phyloP scores from a whole-genome alignment of 1,140 invertebrate species.

The Batillaria attramentaria region DNA sequence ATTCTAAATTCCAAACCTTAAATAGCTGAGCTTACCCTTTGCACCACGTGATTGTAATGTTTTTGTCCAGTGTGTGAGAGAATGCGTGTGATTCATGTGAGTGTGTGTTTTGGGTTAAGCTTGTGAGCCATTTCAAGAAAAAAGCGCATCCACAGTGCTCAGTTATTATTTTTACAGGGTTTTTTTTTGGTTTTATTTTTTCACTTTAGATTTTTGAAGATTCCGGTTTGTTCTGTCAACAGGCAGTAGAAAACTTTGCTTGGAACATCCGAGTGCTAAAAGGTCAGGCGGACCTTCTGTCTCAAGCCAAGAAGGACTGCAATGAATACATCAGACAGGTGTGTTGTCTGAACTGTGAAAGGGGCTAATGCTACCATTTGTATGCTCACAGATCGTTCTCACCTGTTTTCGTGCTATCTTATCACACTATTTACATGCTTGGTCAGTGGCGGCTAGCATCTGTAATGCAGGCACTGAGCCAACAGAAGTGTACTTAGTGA shows the following conservation, averaged over 20 bases:
- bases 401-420: background rate
- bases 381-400: too few relatives aligned
- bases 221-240: slow-evolving; percentile 6
- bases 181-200: slow-evolving; percentile 19
- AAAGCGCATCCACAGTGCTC: background rate
- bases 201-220: background rate
- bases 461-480: too few relatives aligned
- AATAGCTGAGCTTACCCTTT: too few relatives aligned
- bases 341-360: slow-evolving; percentile 15
- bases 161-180: background rate
- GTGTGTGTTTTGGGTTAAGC: too few relatives aligned
- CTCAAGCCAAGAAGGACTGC: slow-evolving; percentile 66
- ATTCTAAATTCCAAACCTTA: too few relatives aligned
- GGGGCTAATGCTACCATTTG: too few relatives aligned
- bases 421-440: too few relatives aligned
- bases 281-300: slow-evolving; percentile 75
- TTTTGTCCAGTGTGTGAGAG: too few relatives aligned
- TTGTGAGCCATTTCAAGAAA: background rate
- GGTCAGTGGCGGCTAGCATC: too few relatives aligned
- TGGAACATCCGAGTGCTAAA: slow-evolving; percentile 77
- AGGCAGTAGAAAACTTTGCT: slow-evolving; percentile 75
- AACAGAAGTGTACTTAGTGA: too few relatives aligned
- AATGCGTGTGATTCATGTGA: too few relatives aligned
- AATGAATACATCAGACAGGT: slow-evolving; percentile 69
- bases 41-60: too few relatives aligned